These are phyloP conservation scores for Hermaeophaga mercurialis DNA, from an alignment of 2,888 invertebrate genomes.

Conservation along the genomic window DNA sequence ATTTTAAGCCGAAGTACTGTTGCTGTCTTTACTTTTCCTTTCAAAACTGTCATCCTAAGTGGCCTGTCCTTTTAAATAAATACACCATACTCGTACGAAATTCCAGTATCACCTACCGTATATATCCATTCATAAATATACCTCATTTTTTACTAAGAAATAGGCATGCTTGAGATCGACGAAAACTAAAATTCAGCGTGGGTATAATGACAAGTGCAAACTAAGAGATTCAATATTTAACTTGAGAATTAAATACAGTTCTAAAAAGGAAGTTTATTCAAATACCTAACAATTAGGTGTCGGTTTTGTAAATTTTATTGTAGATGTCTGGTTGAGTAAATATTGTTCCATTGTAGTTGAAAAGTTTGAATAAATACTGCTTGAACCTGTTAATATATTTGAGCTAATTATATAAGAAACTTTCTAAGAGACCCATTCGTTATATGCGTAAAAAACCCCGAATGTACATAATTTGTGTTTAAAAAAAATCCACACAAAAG, in stretches of 20 bases:
- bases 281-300: background rate
- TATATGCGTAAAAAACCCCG: no score
- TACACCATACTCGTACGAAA: background rate
- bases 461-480: no score
- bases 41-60: background rate
- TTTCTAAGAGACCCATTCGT: no score
- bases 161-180: background rate
- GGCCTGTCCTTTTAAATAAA: background rate
- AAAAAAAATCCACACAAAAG: no score
- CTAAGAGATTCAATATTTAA: background rate
- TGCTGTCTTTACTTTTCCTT: background rate
- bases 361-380: no score
- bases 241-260: background rate
- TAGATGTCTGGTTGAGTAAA: no score
- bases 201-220: background rate
- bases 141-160: background rate
- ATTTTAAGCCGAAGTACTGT: no score
- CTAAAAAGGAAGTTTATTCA: conserved; percentile 1
- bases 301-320: no score
- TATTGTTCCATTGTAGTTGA: no score
- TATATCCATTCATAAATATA: conserved; percentile 8
- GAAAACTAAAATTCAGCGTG: background rate
- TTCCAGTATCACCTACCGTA: background rate
- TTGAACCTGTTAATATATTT: no score
- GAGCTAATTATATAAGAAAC: no score